Base-by-base conservation (phyloP, 1,140 invertebrate genomes). In the Drosophila parabipectinata region DNA sequence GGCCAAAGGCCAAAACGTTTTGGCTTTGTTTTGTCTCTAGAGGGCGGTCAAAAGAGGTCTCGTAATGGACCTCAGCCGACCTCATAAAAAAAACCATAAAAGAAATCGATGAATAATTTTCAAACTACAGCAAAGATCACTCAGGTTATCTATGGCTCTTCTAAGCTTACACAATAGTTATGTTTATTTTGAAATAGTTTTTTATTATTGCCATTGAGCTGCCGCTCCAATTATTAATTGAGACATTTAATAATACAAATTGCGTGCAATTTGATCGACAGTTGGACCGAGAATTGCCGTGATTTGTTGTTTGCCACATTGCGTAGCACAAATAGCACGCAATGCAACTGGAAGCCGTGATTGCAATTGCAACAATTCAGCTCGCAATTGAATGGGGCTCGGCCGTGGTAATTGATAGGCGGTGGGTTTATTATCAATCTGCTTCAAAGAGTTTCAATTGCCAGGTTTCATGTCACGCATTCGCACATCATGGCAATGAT, bases 291-390 rank as follows among this genome's bases (percentile, higher is more conserved):
- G 55, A 56, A 69, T 68, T 77, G 82, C 69, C 28, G 62, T 82
- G 82, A 85, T 87, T 85, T 85, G 45, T 85, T 85, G 45, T 85
- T 83, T 85, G 64, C 50, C 44, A 37, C 52, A 87, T 82, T 85
- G 82, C 82, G 81, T 78, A 64, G 60, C 34, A 2, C 2, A n/a
- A 9, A 14, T 18, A 44, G 37, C 59, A 61, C 58, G 58, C 64
- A 41, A 63, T 12, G 30, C 41, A 37, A 76, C 67, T 71, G 41
- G 41, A 1, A 44, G 73, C 82, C 75, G 34, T 37, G 34, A 72
- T 77, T 63, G 39, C 45, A 77, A 56, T 77, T 64, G 62, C 74
- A 66, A 66, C 66, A 73, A 59, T 74, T 28, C 26, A 28, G 5
- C 26, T 6, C 60, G 62, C 72, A 56, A 61, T 52, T 67, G 41